Percentiles rank a stretch among this genome's conserved stretches.
These are phyloP conservation scores for Euzetes globulus DNA, from an alignment of 2,888 invertebrate genomes.

Conservation along the genomic window DNA sequence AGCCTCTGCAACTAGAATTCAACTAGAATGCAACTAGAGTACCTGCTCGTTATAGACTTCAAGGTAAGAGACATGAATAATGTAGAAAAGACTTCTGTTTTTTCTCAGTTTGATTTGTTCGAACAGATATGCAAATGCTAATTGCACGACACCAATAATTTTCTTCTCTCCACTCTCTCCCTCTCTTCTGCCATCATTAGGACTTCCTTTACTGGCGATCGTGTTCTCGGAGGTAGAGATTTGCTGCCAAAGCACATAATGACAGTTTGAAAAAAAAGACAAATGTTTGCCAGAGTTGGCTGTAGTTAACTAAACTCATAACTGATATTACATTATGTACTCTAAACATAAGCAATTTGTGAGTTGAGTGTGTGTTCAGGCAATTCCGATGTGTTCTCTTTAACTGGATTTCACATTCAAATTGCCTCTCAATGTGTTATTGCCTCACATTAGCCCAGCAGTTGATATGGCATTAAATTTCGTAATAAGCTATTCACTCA, in stretches of 20 bases:
- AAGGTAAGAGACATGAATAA: constrained; percentile 82
- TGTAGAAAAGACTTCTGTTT: constrained; percentile 58
- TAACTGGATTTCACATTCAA: constrained; percentile 9
- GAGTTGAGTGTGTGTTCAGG: constrained; percentile 18
- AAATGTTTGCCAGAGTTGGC: constrained; percentile 15
- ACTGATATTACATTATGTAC: constrained; percentile 3
- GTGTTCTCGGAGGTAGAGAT: constrained; percentile 15
- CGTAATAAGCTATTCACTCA: too few relatives aligned
- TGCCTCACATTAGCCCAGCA: neutral
- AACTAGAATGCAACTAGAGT: constrained; percentile 44
- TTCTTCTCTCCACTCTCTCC: constrained; percentile 29
- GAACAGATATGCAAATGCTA: constrained; percentile 72
- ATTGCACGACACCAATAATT: constrained; percentile 40
- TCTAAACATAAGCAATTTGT: constrained; percentile 16
- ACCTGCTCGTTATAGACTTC: constrained; percentile 98
- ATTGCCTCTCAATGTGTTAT: constrained; percentile 25
- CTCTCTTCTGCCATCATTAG: constrained; percentile 17
- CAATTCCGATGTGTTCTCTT: neutral
- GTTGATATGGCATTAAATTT: too few relatives aligned
- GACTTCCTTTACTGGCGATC: constrained; percentile 4
- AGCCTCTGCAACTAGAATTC: constrained; percentile 40
- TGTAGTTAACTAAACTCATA: neutral
- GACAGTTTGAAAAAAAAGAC: constrained; percentile 27
- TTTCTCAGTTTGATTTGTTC: constrained; percentile 67
- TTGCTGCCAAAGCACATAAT: constrained; percentile 12